Base-by-base conservation (phyloP, 2,797 vertebrate genomes). In the Malacoraja senta region DNA sequence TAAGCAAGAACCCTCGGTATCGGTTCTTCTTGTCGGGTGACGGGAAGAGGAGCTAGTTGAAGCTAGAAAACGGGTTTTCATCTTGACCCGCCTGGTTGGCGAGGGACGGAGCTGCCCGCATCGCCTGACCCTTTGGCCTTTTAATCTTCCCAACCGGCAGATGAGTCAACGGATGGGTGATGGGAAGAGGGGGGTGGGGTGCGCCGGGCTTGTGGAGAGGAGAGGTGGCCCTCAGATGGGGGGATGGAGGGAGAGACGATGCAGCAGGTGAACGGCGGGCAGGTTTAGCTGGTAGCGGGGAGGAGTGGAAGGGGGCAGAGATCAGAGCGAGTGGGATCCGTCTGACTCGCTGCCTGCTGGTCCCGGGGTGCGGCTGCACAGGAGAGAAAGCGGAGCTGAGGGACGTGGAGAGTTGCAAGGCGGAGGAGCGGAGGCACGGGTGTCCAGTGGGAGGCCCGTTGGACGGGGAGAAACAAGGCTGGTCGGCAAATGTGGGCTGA, bases 291-390 rank as follows among this genome's bases (percentile, higher is more conserved):
- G 94, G 93, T 77, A 84, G 3, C 0, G 95, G 93, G 32, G 95
- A 94, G 32, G 96, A 96, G 96, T 96, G 97, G 94, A 96, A 96
- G 0, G 97, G 96, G 94, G 96, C 97, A 91, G 96, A 96, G 12
- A 94, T 97, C 35, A 97, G 98, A 94, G 98, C 98, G 65, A 98
- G 95, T 0, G 98, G 97, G 94, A 97, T 97, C 94, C 95, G 96
- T 93, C 96, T 97, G 96, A 97, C 96, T 95, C 96, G 96, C 91
- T 96, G 96, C 93, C 94, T 95, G 94, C 95, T 61, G 26, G 96
- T 96, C 94, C 95, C 94, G 94, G 93, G 94, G 93, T 96, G 96
- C 32, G 96, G 95, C 95, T 97, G 97, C 94, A 97, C 96, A 0
- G 97, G 97, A 95, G 97, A 96, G 95, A 97, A 97, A 93, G 97